phyloP scores from a whole-genome alignment of 2,113 vertebrate genomes.

The Cheirogaleus medius region DNA sequence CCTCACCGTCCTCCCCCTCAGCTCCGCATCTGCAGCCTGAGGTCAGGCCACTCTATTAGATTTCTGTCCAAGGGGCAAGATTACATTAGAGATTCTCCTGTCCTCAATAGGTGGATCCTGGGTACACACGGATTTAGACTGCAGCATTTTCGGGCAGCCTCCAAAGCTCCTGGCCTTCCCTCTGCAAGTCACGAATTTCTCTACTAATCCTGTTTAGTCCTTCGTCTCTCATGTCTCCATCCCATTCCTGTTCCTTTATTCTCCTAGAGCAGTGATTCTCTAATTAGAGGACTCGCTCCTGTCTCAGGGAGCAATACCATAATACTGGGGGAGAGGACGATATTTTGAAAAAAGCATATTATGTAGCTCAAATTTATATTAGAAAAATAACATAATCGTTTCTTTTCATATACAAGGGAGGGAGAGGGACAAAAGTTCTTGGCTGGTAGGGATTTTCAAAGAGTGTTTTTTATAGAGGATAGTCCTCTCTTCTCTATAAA shows the following conservation, averaged over 20 bases:
- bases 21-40: neutral
- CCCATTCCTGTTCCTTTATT: neutral
- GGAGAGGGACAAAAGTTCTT: neutral
- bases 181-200: neutral
- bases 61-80: neutral
- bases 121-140: neutral
- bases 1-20: neutral
- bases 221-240: neutral
- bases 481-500: neutral
- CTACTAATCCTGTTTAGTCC: neutral
- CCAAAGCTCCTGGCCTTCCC: neutral
- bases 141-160: neutral
- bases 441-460: neutral
- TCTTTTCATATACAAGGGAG: neutral
- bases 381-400: neutral
- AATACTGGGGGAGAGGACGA: neutral
- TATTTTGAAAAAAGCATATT: constrained; percentile 16
- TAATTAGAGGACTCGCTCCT: neutral
- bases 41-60: neutral
- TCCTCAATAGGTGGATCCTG: neutral
- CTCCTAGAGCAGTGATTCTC: neutral
- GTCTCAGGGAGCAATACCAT: neutral
- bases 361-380: neutral
- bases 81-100: neutral
- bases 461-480: neutral